Evolutionary conservation across 2,797 vertebrate species (phyloP).

Genomic region (Halcyon leucocephala): DNA sequence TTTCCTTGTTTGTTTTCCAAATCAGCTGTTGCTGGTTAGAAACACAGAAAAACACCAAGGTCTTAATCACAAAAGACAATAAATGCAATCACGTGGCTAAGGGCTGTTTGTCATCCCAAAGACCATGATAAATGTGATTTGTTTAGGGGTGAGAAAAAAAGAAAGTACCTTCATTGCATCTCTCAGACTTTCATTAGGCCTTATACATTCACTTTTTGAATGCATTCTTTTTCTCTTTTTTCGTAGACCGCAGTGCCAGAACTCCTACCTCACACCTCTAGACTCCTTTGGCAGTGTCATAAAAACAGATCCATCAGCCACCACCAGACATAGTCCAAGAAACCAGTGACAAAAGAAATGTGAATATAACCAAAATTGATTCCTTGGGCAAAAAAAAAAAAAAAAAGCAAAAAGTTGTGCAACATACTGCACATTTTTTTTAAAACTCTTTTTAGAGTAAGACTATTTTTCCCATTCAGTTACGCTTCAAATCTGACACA

Average conservation of each 20-base stretch:
- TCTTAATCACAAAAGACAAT: neutral
- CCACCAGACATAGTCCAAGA: neutral
- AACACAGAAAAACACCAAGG: neutral
- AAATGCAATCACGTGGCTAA: neutral
- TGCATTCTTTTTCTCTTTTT: neutral
- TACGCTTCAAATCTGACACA: conserved; percentile 16
- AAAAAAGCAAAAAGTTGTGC: neutral
- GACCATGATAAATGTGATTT: neutral
- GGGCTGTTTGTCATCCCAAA: neutral
- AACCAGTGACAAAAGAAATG: neutral
- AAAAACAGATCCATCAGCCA: conserved; percentile 14
- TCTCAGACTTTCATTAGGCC: neutral
- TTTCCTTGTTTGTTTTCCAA: neutral
- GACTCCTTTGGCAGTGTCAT: neutral
- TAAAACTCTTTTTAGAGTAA: neutral
- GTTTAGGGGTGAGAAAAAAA: neutral
- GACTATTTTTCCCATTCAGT: conserved; percentile 10
- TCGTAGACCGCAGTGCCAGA: neutral
- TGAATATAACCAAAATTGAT: neutral
- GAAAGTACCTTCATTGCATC: neutral
- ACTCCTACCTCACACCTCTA: conserved; percentile 3
- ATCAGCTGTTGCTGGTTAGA: neutral
- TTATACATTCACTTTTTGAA: neutral
- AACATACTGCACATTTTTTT: neutral
- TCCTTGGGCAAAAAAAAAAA: neutral